Conservation (phyloP, 2,797 vertebrate genomes). For the Balearica regulorum region DNA sequence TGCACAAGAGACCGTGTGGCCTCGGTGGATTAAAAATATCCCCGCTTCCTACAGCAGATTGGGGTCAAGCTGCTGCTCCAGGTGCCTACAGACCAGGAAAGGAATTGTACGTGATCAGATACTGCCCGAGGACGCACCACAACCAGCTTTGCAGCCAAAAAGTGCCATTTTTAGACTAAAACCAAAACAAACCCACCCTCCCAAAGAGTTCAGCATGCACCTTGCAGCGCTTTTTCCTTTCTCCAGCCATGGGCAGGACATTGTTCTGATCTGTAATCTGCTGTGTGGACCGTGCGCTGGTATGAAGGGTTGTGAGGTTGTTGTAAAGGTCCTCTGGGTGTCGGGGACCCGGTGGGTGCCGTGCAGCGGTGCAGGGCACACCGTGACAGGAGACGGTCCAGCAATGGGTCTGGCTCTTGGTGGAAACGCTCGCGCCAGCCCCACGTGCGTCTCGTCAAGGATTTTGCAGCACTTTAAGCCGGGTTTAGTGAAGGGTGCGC, state of each 20-base stretch:
- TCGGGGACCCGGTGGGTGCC: background rate
- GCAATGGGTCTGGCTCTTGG: background rate
- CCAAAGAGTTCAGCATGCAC: background rate
- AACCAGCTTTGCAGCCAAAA: background rate
- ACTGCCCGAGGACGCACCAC: background rate
- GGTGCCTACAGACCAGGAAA: background rate
- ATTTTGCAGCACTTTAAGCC: background rate
- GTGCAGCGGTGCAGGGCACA: fast-evolving
- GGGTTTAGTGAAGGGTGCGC: fast-evolving
- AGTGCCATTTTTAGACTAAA: background rate
- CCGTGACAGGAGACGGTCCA: fast-evolving
- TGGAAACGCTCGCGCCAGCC: background rate
- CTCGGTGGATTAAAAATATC: background rate
- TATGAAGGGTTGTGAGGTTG: background rate
- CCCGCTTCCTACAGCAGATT: fast-evolving
- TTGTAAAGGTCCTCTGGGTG: background rate
- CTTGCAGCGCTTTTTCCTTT: background rate
- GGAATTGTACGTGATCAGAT: fast-evolving
- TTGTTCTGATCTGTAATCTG: background rate
- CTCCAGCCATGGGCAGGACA: fast-evolving
- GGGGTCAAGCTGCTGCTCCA: background rate
- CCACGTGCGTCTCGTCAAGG: fast-evolving
- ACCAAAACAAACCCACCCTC: background rate
- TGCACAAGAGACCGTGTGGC: background rate
- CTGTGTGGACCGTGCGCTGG: fast-evolving